phyloP scores from a whole-genome alignment of 2,888 invertebrate species.

The Neelides folsomi region DNA sequence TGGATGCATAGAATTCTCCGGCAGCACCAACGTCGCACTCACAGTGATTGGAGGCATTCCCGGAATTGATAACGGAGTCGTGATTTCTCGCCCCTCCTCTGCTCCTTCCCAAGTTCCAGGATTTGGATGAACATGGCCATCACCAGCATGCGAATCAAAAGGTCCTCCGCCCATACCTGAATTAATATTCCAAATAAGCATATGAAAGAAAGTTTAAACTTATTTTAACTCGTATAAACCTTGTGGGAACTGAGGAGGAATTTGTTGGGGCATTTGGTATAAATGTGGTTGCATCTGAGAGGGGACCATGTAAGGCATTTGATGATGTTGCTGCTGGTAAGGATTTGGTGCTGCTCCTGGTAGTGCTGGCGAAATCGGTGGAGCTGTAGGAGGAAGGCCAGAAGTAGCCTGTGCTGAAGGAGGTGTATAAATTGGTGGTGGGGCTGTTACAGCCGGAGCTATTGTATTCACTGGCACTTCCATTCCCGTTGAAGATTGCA shows the following conservation, averaged over 20 bases:
- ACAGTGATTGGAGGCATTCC: slow-evolving; percentile 70
- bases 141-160: no score
- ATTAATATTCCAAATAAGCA: no score
- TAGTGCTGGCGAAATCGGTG: slow-evolving; percentile 4
- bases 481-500: no score
- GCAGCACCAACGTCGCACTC: slow-evolving; percentile 48
- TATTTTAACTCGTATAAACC: no score
- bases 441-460: neutral
- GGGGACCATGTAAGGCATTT: neutral
- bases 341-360: neutral
- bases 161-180: no score
- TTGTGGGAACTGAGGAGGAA: no score
- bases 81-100: slow-evolving; percentile 21
- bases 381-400: neutral
- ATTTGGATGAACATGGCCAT: no score
- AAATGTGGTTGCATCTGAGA: slow-evolving; percentile 1
- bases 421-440: neutral
- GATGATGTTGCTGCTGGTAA: slow-evolving; percentile 7
- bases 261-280: no score
- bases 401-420: neutral
- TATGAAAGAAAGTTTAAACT: no score
- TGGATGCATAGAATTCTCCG: slow-evolving; percentile 5
- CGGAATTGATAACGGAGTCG: slow-evolving; percentile 55
- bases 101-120: no score
- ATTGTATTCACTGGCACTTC: neutral